Evolutionary conservation across 2,113 vertebrate species (phyloP).

Genomic region (Psephotus haematonotus): DNA sequence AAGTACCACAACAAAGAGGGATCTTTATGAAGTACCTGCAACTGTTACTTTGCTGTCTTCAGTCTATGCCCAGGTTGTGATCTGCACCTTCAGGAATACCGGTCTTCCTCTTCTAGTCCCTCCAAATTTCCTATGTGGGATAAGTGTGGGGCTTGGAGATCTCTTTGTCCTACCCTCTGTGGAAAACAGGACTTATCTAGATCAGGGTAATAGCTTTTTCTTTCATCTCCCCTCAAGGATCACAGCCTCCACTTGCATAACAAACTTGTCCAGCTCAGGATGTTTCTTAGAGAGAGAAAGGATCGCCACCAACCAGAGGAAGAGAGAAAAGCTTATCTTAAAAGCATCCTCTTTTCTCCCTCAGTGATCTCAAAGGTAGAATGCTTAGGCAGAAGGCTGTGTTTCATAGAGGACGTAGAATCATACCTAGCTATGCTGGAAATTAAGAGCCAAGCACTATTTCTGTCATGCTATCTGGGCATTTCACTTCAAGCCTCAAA

Average conservation of each 20-base stretch:
- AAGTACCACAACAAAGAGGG: neutral
- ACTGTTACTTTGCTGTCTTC: neutral
- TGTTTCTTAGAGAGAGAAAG: neutral
- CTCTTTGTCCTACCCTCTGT: neutral
- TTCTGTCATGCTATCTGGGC: neutral
- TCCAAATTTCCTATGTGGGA: accelerated
- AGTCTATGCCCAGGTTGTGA: accelerated
- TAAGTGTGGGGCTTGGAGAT: neutral
- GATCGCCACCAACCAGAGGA: neutral
- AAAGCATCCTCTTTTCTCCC: neutral
- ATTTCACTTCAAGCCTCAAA: neutral
- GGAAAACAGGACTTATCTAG: neutral
- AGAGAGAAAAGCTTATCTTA: neutral
- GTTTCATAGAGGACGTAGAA: neutral
- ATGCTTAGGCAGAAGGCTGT: accelerated
- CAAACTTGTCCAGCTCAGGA: neutral
- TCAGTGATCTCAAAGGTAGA: neutral
- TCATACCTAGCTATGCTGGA: neutral
- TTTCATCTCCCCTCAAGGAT: neutral
- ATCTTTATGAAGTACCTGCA: neutral
- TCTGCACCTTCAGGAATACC: neutral
- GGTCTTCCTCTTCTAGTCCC: neutral
- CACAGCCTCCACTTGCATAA: neutral
- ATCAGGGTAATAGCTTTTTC: neutral
- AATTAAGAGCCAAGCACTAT: neutral